Base-by-base conservation (phyloP, 2,113 vertebrate species). In the Acrocephalus arundinaceus region DNA sequence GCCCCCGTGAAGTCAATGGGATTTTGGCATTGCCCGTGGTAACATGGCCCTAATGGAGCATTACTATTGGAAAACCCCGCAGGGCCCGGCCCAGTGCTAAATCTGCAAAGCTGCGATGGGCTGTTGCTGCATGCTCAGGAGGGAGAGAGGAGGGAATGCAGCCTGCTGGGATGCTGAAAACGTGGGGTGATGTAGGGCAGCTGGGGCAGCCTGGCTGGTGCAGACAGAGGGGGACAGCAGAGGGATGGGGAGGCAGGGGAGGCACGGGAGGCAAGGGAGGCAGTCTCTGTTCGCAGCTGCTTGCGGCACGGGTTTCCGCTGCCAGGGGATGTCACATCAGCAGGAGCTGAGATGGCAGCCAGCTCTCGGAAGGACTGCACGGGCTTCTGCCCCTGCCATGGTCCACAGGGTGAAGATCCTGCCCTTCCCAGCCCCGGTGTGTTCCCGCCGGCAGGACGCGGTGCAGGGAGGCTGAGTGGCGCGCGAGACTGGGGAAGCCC, bases 11-110 rank as follows among this genome's bases (percentile, higher is more conserved):
- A 65, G 79, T 92, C 94, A 67, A 90, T 90, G 93, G 30, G 57
- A 43, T 48, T 90, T 87, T 74, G 90, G 79, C 65, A 67, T 19
- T 84, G 88, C 80, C 88, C 1, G 4, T 37, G 65, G 73, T 67
- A 67, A 86, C 37, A 39, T 39, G 95, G 72, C 72, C 33, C 92
- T 95, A 97, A 96, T 97, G 96, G 96, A 95, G 65, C 15, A 15
- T 4, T 49, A 1, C 88, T 92, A 94, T 94, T 2, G 93, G 96
- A 96, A 96, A 96, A 71, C 22, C 76, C 93, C 39, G 4, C 73
- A 13, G 93, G 95, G 72, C 0, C 35, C 20, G 5, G 61, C 85
- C 43, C 39, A 21, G 87, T 3, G 72, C 85, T 81, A 16, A 23
- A 83, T n/a, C 76, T 3, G 9, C 77, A 6, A 5, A 61, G 35